Evolutionary conservation across 1,140 invertebrate species (phyloP), one percentile per base, ranked within the genome.

Genomic region (Nylanderia fulva): DNA sequence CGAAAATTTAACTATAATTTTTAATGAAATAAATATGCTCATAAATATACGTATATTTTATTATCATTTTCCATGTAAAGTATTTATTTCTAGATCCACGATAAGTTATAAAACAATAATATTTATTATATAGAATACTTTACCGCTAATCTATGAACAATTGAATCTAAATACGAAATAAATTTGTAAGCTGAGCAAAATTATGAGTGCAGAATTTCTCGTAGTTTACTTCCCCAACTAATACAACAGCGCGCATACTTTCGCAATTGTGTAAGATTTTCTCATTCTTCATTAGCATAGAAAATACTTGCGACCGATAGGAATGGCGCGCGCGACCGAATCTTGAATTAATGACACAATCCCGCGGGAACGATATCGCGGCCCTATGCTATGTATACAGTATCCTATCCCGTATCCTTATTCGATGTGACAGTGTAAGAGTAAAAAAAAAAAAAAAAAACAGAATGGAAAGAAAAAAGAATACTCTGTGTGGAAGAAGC

Each of bases 281-380:
- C 56, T 39, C 39, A 68, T 60, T 68, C 75, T 58, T 68, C 27
- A 27, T 85, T 64, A 56, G 61, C 83, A 56, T 76, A 85, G 61
- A 79, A 45, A 85, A 85, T 68, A 79, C 36, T 45, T 64, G 13
- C 24, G 60, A 56, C 61, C 45, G 39, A 84, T 84, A 76, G 48
- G 27, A 71, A 77, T 74, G n/a, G n/a, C 71, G n/a, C 18, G 24
- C 42, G 36, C 61, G 61, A 85, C 33, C 45, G 48, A 84, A 88
- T 15, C 45, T 36, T 69, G 77, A 88, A 89, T 89, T 89, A 89
- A 82, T 89, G 74, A 72, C 42, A 64, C 21, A 52, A 83, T 39
- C 60, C 66, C 58, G 15, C 45, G 27, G 64, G 52, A 60, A 69
- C 27, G 54, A 66, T 64, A 74, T n/a, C 42, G 13, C 21, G 39